A percentile compares a stretch with the other conserved stretches of the same genome.
Conservation (phyloP, 2,113 vertebrate genomes). For the Promerops cafer region DNA sequence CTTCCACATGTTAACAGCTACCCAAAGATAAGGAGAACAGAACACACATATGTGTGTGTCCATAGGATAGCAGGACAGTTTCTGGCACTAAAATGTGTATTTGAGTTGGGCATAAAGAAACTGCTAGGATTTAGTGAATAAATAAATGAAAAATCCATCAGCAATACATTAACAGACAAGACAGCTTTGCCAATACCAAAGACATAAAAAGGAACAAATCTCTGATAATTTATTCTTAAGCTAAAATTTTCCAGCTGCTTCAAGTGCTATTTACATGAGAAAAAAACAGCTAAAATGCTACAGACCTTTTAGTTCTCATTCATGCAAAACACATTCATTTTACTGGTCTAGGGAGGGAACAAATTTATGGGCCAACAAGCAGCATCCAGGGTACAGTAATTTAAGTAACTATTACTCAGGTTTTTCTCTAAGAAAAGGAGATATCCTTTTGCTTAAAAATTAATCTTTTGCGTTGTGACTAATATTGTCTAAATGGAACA, state of each 20-base stretch:
- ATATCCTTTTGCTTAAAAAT: background rate
- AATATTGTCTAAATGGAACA: background rate
- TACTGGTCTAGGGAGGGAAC: background rate
- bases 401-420: background rate
- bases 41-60: fast-evolving
- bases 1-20: background rate
- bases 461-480: background rate
- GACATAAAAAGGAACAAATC: background rate
- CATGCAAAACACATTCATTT: background rate
- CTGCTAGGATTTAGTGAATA: background rate
- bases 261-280: background rate
- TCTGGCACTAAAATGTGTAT: background rate
- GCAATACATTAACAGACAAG: background rate
- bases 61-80: background rate
- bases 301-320: background rate
- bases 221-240: background rate
- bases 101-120: background rate
- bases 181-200: background rate
- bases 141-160: background rate
- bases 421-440: background rate
- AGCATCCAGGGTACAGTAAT: background rate
- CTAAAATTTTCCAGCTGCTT: constrained; percentile 16
- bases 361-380: background rate
- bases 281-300: background rate
- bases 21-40: background rate